Conservation (phyloP, 2,113 vertebrate species). For the Rhombomys opimus region DNA sequence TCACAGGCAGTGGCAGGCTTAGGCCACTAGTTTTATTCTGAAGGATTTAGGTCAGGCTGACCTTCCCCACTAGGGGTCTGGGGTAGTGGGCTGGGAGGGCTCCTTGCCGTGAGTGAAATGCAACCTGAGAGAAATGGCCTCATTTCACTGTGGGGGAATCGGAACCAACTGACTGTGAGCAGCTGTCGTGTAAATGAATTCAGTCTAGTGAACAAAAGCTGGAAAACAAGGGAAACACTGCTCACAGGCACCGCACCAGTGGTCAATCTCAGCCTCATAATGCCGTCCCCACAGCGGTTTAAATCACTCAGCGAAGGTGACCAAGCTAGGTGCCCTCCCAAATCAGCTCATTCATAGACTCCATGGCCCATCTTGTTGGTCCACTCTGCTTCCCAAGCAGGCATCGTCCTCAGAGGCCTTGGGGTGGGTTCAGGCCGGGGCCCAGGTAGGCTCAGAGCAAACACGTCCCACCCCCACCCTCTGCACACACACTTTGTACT, state of each 20-base stretch:
- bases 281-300: constrained; percentile 67
- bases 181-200: constrained; percentile 67
- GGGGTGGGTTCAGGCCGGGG: background rate
- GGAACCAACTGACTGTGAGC: constrained; percentile 67
- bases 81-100: background rate
- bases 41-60: background rate
- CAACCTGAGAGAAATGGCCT: background rate
- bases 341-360: constrained; percentile 22
- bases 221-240: constrained; percentile 61
- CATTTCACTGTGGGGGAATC: constrained; percentile 63
- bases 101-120: constrained; percentile 35
- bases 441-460: background rate
- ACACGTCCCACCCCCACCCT: accelerated
- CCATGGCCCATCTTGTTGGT: background rate
- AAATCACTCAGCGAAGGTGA: constrained; percentile 78
- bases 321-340: constrained; percentile 38
- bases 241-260: constrained; percentile 64
- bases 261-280: constrained; percentile 78
- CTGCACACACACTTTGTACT: too few relatives aligned
- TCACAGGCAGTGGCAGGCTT: background rate
- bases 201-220: constrained; percentile 74
- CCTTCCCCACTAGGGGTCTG: background rate
- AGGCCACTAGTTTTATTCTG: background rate
- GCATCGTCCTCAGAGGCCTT: background rate
- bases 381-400: background rate